phyloP scores from a whole-genome alignment of 2,888 invertebrate genomes.

The Pterobdella sp. region DNA sequence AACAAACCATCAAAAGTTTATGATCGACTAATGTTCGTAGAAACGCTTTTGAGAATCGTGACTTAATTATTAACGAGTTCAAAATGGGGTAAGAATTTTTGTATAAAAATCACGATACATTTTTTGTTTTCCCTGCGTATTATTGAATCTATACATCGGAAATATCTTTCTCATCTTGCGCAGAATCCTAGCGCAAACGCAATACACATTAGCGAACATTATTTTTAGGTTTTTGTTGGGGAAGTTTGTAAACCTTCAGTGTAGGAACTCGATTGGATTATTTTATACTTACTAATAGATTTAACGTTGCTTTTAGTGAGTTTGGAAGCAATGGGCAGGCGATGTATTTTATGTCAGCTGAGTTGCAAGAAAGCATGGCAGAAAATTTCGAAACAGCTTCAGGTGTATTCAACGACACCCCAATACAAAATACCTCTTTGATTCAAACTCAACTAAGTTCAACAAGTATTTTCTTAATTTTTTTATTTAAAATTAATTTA shows the following conservation, averaged over 20 bases:
- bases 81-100: no score
- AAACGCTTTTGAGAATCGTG: no score
- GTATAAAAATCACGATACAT: no score
- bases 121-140: neutral
- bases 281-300: neutral
- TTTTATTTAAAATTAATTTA: no score
- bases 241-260: no score
- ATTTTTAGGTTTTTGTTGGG: neutral
- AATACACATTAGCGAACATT: neutral
- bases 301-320: neutral
- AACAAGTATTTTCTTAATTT: no score
- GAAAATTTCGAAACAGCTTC: neutral
- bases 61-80: no score
- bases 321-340: neutral
- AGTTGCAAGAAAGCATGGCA: neutral
- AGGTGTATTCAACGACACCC: neutral
- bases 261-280: neutral
- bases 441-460: neutral
- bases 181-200: constrained; percentile 14
- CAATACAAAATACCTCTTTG: neutral
- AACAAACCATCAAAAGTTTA: no score
- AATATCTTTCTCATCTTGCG: neutral
- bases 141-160: neutral
- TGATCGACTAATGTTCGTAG: no score
- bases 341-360: neutral